Evolutionary conservation across 1,140 invertebrate genomes (phyloP), one percentile per base, ranked within the genome.

Genomic region (Melipona quadrifasciata): DNA sequence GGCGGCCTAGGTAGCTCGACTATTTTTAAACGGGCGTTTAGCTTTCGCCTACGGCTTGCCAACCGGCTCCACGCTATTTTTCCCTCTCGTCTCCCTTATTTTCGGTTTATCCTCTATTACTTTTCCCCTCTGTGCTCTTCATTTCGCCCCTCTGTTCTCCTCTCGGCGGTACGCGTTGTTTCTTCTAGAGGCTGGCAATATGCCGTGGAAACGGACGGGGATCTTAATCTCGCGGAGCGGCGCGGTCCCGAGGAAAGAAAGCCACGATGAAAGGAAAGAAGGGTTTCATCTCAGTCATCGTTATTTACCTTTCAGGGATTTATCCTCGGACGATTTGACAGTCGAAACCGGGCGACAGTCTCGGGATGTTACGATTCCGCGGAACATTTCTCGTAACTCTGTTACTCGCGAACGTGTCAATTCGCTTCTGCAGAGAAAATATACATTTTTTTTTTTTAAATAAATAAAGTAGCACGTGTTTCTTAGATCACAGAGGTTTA

Each of bases 271-370:
- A 21, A 70, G 31, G 64, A 65, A 87, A 86, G 71, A 87, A 86
- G 73, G 67, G 75, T 72, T 86, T 88, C 85, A 51, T 79, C 75
- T 76, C 74, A 61, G 77, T 76, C 71, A 80, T 51, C 76, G 65
- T 88, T 88, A 88, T 79, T 88, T 87, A 88, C 85, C 77, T 87
- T 76, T 39, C 57, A 27, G 55, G 39, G 74, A 88, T 88, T 88
- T 87, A 87, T 88, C 64, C 72, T 57, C 34, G 47, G 58, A 57
- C 72, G 76, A 87, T 87, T 71, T 64, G 71, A 21, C 67, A 31
- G 68, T 53, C 19, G 83, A 57, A 34, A 64, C n/a, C 34, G 57
- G 21, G 34, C 10, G 74, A 67, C 11, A 47, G 39, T 47, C 8
- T 47, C 39, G 39, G 8, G 39, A 47, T 47, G 39, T 47, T n/a